Conservation (phyloP, 2,888 invertebrate species). For the Falcaria lacertinaria region DNA sequence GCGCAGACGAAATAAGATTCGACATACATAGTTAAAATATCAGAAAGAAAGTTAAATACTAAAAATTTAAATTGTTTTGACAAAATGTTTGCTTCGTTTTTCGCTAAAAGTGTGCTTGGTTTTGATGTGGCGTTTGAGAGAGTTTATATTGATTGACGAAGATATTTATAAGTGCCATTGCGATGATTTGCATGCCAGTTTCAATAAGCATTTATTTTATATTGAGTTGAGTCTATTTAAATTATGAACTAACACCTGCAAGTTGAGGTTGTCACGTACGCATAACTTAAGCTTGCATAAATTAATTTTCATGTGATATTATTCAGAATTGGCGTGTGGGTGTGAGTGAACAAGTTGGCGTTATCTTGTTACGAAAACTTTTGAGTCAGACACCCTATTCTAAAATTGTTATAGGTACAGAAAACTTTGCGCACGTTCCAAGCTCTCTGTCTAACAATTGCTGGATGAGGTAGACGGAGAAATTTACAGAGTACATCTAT, state of each 20-base stretch:
- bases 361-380: slow-evolving; percentile 25
- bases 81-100: too few species aligned
- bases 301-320: slow-evolving; percentile 24
- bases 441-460: slow-evolving; percentile 7
- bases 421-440: slow-evolving; percentile 7
- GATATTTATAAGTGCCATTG: too few species aligned
- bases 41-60: too few species aligned
- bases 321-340: slow-evolving; percentile 19
- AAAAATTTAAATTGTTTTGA: too few species aligned
- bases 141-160: too few species aligned
- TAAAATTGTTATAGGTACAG: slow-evolving; percentile 6
- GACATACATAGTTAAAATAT: too few species aligned
- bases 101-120: too few species aligned
- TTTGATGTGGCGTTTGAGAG: too few species aligned
- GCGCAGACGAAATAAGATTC: too few species aligned
- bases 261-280: slow-evolving; percentile 7
- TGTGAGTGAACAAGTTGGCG: slow-evolving; percentile 14
- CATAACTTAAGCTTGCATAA: slow-evolving; percentile 18
- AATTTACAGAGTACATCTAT: slow-evolving; percentile 1
- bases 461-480: slow-evolving; percentile 10
- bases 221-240: slow-evolving; percentile 3
- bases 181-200: too few species aligned
- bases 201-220: slow-evolving; percentile 3
- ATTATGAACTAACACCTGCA: slow-evolving; percentile 8
- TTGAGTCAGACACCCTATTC: slow-evolving; percentile 13